phyloP scores from a whole-genome alignment of 1,140 invertebrate species.

The Ooceraea biroi region DNA sequence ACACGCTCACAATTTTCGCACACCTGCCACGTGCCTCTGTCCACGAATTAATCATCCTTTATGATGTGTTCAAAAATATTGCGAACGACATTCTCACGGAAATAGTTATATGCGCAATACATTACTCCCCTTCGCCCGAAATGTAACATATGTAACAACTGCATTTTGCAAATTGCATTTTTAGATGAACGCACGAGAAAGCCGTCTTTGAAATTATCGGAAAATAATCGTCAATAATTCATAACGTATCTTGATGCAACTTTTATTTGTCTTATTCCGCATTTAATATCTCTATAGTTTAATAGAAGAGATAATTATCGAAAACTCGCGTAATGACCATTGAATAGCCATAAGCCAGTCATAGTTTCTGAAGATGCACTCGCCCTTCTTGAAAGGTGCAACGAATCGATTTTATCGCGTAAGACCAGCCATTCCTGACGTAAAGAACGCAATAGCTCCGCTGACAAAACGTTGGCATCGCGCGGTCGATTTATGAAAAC shows the following conservation, averaged over 20 bases:
- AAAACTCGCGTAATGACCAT: neutral
- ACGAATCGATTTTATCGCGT: conserved; percentile 34
- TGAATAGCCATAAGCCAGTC: neutral
- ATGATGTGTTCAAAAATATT: conserved; percentile 19
- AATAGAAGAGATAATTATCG: neutral
- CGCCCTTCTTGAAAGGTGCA: conserved; percentile 4
- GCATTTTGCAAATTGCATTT: neutral
- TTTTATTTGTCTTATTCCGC: neutral
- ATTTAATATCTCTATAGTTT: neutral
- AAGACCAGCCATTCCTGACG: conserved; percentile 2
- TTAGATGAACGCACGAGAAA: neutral
- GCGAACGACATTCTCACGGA: neutral
- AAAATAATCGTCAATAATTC: neutral
- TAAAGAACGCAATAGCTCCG: conserved; percentile 14
- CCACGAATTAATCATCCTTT: conserved; percentile 54
- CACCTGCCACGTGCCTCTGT: conserved; percentile 55
- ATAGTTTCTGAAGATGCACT: neutral
- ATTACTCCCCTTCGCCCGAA: neutral
- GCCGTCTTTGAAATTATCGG: neutral
- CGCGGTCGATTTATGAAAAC: conserved; percentile 59
- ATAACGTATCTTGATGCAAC: neutral
- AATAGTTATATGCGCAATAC: neutral
- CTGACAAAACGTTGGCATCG: conserved; percentile 58
- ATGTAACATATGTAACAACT: neutral
- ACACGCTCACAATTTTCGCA: conserved; percentile 50